These are phyloP conservation scores for Montipora capitata DNA, from an alignment of 92 coral and sea anemone species.

Conservation along the genomic window DNA sequence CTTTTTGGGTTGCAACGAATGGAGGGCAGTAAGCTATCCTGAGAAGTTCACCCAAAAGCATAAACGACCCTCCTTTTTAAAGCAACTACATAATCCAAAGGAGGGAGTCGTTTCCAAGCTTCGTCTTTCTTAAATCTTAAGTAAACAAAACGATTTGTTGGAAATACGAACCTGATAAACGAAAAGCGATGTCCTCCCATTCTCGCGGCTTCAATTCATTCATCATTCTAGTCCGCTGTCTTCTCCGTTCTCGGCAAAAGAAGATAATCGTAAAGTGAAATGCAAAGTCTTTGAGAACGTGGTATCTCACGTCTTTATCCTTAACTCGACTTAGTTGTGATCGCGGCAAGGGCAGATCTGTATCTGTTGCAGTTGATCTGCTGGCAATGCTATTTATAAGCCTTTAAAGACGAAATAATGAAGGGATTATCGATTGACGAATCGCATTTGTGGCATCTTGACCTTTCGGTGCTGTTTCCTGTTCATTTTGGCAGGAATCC, in stretches of 20 bases:
- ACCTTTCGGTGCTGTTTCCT: constrained; percentile 43
- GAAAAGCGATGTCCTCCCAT: constrained; percentile 55
- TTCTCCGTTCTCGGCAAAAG: too few species aligned
- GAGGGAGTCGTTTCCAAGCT: too few species aligned
- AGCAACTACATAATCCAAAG: too few species aligned
- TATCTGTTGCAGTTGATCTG: constrained; percentile 1
- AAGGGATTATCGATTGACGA: constrained; percentile 31
- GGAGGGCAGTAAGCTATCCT: too few species aligned
- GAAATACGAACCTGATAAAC: constrained; percentile 44
- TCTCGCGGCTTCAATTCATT: constrained; percentile 24
- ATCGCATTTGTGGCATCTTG: constrained; percentile 52
- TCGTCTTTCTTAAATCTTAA: neutral
- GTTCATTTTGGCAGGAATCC: constrained; percentile 27
- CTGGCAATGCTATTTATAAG: constrained; percentile 23
- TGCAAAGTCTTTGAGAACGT: neutral
- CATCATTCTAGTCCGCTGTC: neutral
- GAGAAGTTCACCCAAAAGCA: too few species aligned
- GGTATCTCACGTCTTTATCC: neutral
- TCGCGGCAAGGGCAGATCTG: constrained; percentile 15
- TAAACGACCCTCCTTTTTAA: too few species aligned
- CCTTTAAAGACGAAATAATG: constrained; percentile 11
- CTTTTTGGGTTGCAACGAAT: too few species aligned
- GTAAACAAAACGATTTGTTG: neutral
- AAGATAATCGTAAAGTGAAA: neutral
- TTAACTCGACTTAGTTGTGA: constrained; percentile 2